Base-by-base conservation (phyloP, 1,140 invertebrate species). In the Diuraphis noxia region DNA sequence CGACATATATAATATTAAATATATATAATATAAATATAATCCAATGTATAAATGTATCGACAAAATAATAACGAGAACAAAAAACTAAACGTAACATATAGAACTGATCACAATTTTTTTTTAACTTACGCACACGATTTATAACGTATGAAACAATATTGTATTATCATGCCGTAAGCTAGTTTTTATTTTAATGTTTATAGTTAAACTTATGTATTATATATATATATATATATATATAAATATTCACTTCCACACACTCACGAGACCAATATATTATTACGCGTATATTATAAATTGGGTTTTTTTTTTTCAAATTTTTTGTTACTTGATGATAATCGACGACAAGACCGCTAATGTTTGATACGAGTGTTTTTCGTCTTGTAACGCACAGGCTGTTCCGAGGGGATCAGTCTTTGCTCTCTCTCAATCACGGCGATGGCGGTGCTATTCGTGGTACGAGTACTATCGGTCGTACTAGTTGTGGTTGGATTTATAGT, bases 61-160 rank as follows among this genome's bases (percentile, higher is more conserved):
- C 77, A 91, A 81, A 91, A 91, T 91, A 91, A 91, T 91, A 91
- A 91, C 77, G 88, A 90, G 63, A 90, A 90, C 88, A 90, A 90
- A 63, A 90, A 90, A 90, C 63, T 90, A 90, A 91, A 91, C 43
- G n/a, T 82, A 82, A 91, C 43, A 91, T 46, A 82, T 40, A 91
- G 77, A 88, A 81, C 77, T 81, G 89, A 91, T 91, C 89, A 91
- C 89, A 91, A 81, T 77, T 91, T 89, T 82, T 91, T 88, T 63
- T 63, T 38, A 81, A 81, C 89, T 36, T 82, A 17, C 77, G 21
- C 77, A 36, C 23, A 40, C 77, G 81, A 13, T n/a, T 72, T 72
- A 72, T 72, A 72, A 72, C 56, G 56, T 72, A 72, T n/a, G 56
- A 72, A 72, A 72, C 56, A 72, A 72, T n/a, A 63, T 49, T 72